Evolutionary conservation across 2,888 invertebrate species (phyloP), one percentile per base, ranked within the genome.

Genomic region (Neoscelio sp.): DNA sequence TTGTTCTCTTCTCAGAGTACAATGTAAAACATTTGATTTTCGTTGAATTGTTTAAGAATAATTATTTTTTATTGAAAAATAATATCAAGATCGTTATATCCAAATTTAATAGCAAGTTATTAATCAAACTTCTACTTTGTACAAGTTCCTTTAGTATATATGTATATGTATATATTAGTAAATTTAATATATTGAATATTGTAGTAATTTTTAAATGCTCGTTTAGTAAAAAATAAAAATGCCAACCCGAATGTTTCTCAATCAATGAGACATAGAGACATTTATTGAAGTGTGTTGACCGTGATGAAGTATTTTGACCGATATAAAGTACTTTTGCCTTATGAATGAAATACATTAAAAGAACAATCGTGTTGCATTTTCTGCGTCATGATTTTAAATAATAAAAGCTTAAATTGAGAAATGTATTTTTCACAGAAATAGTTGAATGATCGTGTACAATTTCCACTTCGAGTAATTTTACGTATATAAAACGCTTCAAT

Each of bases 381-480:
- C 30, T 70, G 42, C 40, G 7, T 20, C 42, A 40, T 30, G 50
- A 70, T 48, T 70, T 40, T 40, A 50, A 58, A 58, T 50, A 70
- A 42, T 70, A 52, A 42, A 40, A 52, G 33, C 42, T 10, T 15
- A 54, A 62, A 54, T 50, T 30, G 40, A 48, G 20, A 33, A 50
- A 60, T 60, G 12, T 33, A 52, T 48, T 42, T 58, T 70, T 33
- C 18, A 6, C 44, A 28, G 26, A 12, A 71, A 62, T 71, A 54
- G 42, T 52, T 26, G 52, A 71, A 54, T 54, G 60, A 58, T n/a
- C 62, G 33, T 35, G 26, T 35, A 52, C 52, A 71, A 33, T 62
- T 60, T 71, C 26, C 71, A 71, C 71, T 42, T 62, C 23, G 35
- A 52, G 28, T 62, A 50, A 71, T 64, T 73, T 62, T 54, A 54